phyloP scores from a whole-genome alignment of 2,888 invertebrate genomes.

The Diogma glabrata region DNA sequence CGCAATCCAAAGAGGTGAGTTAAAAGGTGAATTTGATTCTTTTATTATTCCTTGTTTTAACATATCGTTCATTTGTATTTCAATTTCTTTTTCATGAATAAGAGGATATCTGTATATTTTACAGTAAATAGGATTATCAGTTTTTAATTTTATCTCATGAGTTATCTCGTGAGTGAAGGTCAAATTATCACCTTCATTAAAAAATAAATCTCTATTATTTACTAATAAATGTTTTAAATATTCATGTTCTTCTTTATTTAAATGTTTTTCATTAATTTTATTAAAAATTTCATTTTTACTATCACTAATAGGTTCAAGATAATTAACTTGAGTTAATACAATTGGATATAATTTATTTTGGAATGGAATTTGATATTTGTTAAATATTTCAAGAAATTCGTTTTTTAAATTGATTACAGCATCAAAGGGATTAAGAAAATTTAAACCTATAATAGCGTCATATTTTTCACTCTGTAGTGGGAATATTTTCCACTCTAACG shows the following conservation, averaged over 20 bases:
- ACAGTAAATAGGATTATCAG: background rate
- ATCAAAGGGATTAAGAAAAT: conserved; percentile 10
- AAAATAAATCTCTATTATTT: background rate
- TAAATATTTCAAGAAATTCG: conserved; percentile 10
- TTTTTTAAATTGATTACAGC: conserved; percentile 6
- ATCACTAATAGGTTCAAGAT: background rate
- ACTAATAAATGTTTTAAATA: background rate
- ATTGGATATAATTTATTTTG: background rate
- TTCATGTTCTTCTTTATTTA: background rate
- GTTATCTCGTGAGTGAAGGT: too few relatives aligned
- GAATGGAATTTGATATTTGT: conserved; percentile 4
- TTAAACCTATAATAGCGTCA: conserved; percentile 8
- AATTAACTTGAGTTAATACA: background rate
- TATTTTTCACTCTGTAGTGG: conserved; percentile 11
- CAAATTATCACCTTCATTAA: background rate
- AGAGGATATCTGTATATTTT: background rate
- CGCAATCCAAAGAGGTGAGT: background rate
- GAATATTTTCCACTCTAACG: conserved; percentile 12
- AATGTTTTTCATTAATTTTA: background rate
- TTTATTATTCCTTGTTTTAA: background rate
- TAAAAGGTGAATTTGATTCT: background rate
- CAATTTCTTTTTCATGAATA: background rate
- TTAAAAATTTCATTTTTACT: background rate
- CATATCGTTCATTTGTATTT: background rate
- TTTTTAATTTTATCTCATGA: background rate